Base-by-base conservation (phyloP, 2,797 vertebrate species). In the Silurus aristotelis region DNA sequence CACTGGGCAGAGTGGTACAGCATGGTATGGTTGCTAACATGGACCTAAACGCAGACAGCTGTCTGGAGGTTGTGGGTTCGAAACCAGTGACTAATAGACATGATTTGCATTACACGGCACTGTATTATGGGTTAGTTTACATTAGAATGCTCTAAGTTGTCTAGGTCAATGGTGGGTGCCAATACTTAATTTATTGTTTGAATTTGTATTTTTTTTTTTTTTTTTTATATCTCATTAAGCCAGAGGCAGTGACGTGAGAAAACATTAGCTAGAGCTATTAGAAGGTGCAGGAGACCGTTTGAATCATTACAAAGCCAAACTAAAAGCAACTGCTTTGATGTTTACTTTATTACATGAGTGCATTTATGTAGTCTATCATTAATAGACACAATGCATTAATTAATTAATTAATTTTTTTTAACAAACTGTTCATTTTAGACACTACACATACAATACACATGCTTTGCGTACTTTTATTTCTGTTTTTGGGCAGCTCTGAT, bases 311-410 rank as follows among this genome's bases (percentile, higher is more conserved):
- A 76, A 20, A 31, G 20, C 25, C 43, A 38, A 38, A 25, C 60
- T 68, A 43, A 77, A 76, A 56, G 52, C 12, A 80, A 52, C 58
- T 10, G 63, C n/a, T 13, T 77, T 9, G 70, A 20, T 67, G 73
- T 83, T 83, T 86, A 71, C 55, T 52, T 20, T 71, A 83, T 78
- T 78, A 70, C 72, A 48, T 14, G 25, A 61, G 31, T 70, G 63
- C 38, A 61, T 71, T 68, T 67, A 56, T 68, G 19, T 31, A 70
- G 81, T 83, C 20, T 56, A 83, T 78, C 43, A 78, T 83, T 63
- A 78, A 78, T 43, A 48, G 52, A 77, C 19, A 43, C 10, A 27
- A 43, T 64, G 27, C 15, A 31, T 46, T 60, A 52, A n/a, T n/a
- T n/a, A n/a, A n/a, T n/a, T n/a, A n/a, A n/a, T 58, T 9, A 17